phyloP scores from a whole-genome alignment of 2,113 vertebrate species.

The Onychorhynchus coronatus region DNA sequence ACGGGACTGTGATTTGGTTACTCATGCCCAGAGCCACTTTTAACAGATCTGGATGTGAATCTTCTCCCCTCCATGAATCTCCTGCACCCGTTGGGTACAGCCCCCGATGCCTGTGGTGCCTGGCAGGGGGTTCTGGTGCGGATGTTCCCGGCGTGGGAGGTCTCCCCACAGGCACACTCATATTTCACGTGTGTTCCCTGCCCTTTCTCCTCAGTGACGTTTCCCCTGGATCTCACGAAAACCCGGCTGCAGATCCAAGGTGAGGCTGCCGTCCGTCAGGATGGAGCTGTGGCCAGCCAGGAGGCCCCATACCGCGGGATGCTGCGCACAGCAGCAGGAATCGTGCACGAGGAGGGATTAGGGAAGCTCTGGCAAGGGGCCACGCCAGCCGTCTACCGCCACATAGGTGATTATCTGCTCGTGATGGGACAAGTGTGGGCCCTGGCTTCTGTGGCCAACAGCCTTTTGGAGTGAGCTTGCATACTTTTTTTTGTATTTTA shows the following conservation, averaged over 20 bases:
- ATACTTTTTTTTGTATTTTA: neutral
- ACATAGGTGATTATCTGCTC: conserved; percentile 78
- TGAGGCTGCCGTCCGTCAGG: conserved; percentile 63
- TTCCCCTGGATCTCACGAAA: conserved; percentile 86
- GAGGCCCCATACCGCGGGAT: conserved; percentile 73
- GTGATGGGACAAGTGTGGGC: neutral
- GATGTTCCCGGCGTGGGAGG: neutral
- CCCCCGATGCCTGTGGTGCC: neutral
- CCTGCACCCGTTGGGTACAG: accelerated
- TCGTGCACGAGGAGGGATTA: conserved; percentile 80
- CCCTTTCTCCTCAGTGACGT: conserved; percentile 75
- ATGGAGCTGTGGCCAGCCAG: neutral
- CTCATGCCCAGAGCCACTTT: neutral
- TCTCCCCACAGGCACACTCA: neutral
- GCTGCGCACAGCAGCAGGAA: conserved; percentile 77
- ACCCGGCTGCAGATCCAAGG: conserved; percentile 87
- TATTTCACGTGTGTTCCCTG: neutral
- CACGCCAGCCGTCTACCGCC: conserved; percentile 83
- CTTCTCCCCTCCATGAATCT: neutral
- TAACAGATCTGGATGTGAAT: neutral
- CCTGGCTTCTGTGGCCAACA: neutral
- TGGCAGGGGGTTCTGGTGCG: neutral
- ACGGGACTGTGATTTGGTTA: neutral
- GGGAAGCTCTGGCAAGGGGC: conserved; percentile 84
- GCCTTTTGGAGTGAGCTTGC: neutral